These are phyloP conservation scores for Brachionus plicatilis DNA, from an alignment of 1,140 invertebrate genomes.

Conservation along the genomic window DNA sequence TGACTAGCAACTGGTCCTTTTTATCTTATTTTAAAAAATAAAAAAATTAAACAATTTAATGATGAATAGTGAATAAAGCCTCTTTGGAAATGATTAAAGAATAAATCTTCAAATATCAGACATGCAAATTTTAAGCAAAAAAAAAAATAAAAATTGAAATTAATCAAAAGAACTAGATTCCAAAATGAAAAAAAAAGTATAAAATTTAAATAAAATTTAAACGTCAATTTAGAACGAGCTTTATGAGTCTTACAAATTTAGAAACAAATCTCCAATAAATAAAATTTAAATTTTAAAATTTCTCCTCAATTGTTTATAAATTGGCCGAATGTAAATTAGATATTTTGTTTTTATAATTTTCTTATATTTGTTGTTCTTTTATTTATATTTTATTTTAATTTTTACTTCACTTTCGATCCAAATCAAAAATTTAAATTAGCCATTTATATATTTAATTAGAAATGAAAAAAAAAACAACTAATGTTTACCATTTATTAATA, in stretches of 20 bases:
- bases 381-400: slow-evolving; percentile 38
- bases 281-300: slow-evolving; percentile 12
- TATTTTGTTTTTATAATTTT: neutral
- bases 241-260: neutral
- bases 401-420: neutral
- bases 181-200: neutral
- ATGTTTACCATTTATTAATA: neutral
- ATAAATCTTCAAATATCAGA: neutral
- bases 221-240: neutral
- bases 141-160: neutral
- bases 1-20: too few species aligned
- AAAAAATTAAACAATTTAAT: too few species aligned
- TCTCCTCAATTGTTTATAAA: slow-evolving; percentile 15
- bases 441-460: neutral
- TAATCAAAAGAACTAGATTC: slow-evolving; percentile 5
- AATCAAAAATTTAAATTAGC: slow-evolving; percentile 31
- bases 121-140: neutral
- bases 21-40: too few species aligned
- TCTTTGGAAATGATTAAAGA: too few species aligned
- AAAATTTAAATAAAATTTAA: slow-evolving; percentile 14
- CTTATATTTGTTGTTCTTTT: neutral
- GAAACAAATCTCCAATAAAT: slow-evolving; percentile 13
- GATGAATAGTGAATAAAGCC: too few species aligned
- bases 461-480: neutral
- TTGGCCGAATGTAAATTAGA: slow-evolving; percentile 22